A percentile compares a stretch with the other conserved stretches of the same genome.
phyloP scores from a whole-genome alignment of 2,888 invertebrate genomes.

The Coleophora deauratella region DNA sequence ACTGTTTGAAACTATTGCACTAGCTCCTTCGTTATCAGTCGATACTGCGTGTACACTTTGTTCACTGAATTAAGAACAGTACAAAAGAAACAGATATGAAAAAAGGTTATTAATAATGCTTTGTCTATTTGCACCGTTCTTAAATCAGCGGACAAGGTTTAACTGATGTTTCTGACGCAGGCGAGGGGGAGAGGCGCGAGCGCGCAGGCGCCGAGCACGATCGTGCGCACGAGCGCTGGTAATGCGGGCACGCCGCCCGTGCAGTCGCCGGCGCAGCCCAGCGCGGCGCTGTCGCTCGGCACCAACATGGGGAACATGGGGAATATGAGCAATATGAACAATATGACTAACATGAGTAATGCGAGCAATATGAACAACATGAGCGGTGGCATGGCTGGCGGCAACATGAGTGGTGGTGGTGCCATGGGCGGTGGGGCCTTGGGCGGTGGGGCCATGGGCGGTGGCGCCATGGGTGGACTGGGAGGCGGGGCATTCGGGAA shows the following conservation, averaged over 20 bases:
- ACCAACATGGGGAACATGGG: too few relatives aligned
- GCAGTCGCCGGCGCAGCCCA: slow-evolving; percentile 43
- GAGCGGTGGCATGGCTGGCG: slow-evolving; percentile 5
- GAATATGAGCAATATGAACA: too few relatives aligned
- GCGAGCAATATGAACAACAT: slow-evolving; percentile 9
- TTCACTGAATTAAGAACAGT: too few relatives aligned
- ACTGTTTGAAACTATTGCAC: too few relatives aligned
- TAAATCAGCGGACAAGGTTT: too few relatives aligned
- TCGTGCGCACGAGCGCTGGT: slow-evolving; percentile 78
- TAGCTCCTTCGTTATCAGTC: too few relatives aligned
- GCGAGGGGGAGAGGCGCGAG: slow-evolving; percentile 72
- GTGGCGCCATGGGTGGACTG: slow-evolving; percentile 24
- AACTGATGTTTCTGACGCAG: slow-evolving; percentile 25
- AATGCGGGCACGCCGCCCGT: slow-evolving; percentile 58
- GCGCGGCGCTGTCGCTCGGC: slow-evolving; percentile 3
- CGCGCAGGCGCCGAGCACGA: slow-evolving; percentile 63
- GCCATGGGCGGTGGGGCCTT: background rate
- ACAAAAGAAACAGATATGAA: too few relatives aligned
- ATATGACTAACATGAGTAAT: background rate
- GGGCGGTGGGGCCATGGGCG: slow-evolving; percentile 12
- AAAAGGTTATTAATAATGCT: too few relatives aligned
- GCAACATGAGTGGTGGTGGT: background rate
- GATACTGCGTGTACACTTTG: too few relatives aligned
- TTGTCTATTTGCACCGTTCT: too few relatives aligned
- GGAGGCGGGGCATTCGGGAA: slow-evolving; percentile 23